A percentile compares a stretch with the other conserved stretches of the same genome.
Evolutionary conservation across 1,140 invertebrate species (phyloP).

Genomic region (fruit fly (Drosophila melanogaster)): Release_6_plus_ISO1_MT NT_037436.4:22401001-22401500

Average conservation of each 20-base stretch:
- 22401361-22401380: slow-evolving; percentile 55
- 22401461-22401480: slow-evolving; percentile 46
- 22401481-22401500: slow-evolving; percentile 18
- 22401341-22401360: background rate
- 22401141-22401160: slow-evolving; percentile 44
- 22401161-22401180: slow-evolving; percentile 50
- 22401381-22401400: slow-evolving; percentile 62
- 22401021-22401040: slow-evolving; percentile 16
- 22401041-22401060: slow-evolving; percentile 59
- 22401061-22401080: slow-evolving; percentile 78
- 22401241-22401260: slow-evolving; percentile 66
- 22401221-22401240: slow-evolving; percentile 28
- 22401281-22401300: slow-evolving; percentile 44
- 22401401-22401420: slow-evolving; percentile 60
- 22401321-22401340: slow-evolving; percentile 71
- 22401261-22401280: slow-evolving; percentile 60
- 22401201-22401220: slow-evolving; percentile 23
- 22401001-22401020: slow-evolving; percentile 65
- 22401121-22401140: slow-evolving; percentile 22
- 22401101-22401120: slow-evolving; percentile 66
- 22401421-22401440: slow-evolving; percentile 47
- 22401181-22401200: slow-evolving; percentile 13
- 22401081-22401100: slow-evolving; percentile 81
- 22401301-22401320: slow-evolving; percentile 57
- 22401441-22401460: slow-evolving; percentile 8